A percentile compares a stretch with the other conserved stretches of the same genome.
Evolutionary conservation across 2,113 vertebrate species (phyloP).

Genomic region (Rhinoderma darwinii): DNA sequence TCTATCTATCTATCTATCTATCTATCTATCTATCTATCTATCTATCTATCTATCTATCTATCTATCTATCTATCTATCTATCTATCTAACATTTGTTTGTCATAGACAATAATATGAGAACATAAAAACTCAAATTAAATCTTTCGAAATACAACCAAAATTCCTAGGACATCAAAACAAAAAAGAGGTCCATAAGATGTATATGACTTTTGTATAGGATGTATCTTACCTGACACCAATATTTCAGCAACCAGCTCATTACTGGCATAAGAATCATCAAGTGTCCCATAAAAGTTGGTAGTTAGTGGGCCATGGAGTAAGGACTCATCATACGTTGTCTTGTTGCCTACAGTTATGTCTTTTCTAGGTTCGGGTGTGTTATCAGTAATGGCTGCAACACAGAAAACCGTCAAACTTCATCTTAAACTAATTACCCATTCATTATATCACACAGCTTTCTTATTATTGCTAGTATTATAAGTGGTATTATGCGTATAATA

Average conservation of each 20-base stretch:
- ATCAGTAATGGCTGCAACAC: constrained; percentile 66
- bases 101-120: background rate
- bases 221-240: constrained; percentile 84
- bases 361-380: constrained; percentile 33
- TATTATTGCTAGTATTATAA: constrained; percentile 46
- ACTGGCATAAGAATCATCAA: constrained; percentile 49
- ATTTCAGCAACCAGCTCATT: constrained; percentile 75
- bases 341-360: constrained; percentile 52
- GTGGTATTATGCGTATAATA: constrained; percentile 50
- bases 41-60: too few relatives aligned
- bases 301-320: constrained; percentile 28
- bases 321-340: constrained; percentile 62
- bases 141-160: background rate
- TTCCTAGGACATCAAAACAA: background rate
- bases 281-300: constrained; percentile 6
- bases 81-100: background rate
- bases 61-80: too few relatives aligned
- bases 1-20: too few relatives aligned
- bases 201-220: background rate
- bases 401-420: constrained; percentile 29
- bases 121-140: too few relatives aligned
- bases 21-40: too few relatives aligned
- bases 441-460: constrained; percentile 32
- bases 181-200: background rate
- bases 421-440: constrained; percentile 46